Percentiles rank a stretch among this genome's conserved stretches.
These are phyloP conservation scores for Hyperoplus lanceolatus DNA, from an alignment of 2,797 vertebrate species.

Conservation along the genomic window DNA sequence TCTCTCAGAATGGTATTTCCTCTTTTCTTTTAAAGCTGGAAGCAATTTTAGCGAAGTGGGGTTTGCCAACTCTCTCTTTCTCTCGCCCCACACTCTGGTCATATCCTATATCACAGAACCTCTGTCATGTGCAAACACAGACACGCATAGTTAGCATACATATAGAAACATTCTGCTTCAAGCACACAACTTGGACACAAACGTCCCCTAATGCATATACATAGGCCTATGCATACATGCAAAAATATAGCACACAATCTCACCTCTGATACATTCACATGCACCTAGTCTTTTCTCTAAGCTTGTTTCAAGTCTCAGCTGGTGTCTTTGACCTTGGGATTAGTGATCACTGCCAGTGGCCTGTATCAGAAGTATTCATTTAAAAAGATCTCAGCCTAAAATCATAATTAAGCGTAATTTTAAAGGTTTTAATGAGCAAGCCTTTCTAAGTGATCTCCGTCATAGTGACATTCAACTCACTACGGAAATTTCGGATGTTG, in stretches of 20 bases:
- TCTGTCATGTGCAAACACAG: slow-evolving; percentile 37
- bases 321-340: no score
- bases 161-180: background rate
- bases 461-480: no score
- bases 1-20: slow-evolving; percentile 79
- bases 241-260: background rate
- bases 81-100: slow-evolving; percentile 16
- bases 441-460: no score
- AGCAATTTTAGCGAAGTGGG: slow-evolving; percentile 75
- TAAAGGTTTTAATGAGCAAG: no score
- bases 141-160: background rate
- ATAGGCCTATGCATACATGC: background rate
- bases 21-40: slow-evolving; percentile 78
- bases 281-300: background rate
- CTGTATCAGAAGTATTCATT: no score
- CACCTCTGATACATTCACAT: background rate
- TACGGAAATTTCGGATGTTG: no score
- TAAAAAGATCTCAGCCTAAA: no score
- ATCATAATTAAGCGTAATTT: no score
- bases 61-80: slow-evolving; percentile 51
- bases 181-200: background rate
- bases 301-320: no score
- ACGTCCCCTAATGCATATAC: background rate
- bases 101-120: slow-evolving; percentile 52
- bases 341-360: no score